Percentiles rank a stretch among this genome's conserved stretches.
Evolutionary conservation across 2,888 invertebrate species (phyloP).

Genomic region (Calliopum simillimum): DNA sequence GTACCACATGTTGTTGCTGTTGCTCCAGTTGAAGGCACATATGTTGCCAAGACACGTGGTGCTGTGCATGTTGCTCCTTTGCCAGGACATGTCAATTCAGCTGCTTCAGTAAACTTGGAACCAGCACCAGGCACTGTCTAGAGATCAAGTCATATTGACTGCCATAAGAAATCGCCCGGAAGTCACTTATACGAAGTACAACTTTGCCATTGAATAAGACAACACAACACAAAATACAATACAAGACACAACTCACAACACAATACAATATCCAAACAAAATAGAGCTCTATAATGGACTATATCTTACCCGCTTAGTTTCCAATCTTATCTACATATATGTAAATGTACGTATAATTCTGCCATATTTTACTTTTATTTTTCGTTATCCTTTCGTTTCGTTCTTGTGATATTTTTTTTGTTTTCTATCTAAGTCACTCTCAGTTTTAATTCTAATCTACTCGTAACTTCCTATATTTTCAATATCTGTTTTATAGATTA

Average conservation of each 20-base stretch:
- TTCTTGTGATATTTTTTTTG: conserved; percentile 44
- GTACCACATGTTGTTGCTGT: conserved; percentile 50
- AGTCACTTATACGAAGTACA: too few species aligned
- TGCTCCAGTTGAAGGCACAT: conserved; percentile 58
- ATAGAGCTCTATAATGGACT: not conserved
- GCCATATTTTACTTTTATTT: conserved; percentile 4
- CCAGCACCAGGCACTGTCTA: conserved; percentile 71
- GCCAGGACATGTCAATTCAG: conserved; percentile 69
- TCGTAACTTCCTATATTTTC: conserved; percentile 16
- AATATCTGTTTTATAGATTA: not conserved
- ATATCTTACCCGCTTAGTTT: too few species aligned
- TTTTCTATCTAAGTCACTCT: conserved; percentile 43
- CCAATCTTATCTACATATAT: too few species aligned
- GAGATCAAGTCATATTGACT: conserved; percentile 36
- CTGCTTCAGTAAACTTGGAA: conserved; percentile 69
- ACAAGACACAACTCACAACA: too few species aligned
- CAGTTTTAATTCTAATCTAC: conserved; percentile 35
- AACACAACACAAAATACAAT: not conserved
- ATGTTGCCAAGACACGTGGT: conserved; percentile 71
- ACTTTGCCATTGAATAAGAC: too few species aligned
- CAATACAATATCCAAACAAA: not conserved
- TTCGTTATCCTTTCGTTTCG: conserved; percentile 27
- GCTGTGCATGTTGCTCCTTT: conserved; percentile 71
- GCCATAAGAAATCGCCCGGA: too few species aligned
- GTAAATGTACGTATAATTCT: not conserved